Base-by-base conservation (phyloP, 2,888 invertebrate genomes). In the Eupithecia insigniata region DNA sequence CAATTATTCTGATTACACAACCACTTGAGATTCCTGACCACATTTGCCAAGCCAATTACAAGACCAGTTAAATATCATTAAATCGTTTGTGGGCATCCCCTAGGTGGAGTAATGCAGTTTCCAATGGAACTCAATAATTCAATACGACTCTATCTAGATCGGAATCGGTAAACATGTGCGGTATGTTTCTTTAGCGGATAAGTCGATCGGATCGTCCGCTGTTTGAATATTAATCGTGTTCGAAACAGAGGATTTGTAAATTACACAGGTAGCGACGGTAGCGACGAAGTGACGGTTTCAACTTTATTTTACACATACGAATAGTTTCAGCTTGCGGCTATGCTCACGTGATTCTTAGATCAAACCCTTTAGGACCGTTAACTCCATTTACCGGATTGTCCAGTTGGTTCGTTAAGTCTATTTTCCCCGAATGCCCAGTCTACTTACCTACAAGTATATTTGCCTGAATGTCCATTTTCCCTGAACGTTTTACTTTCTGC, bases 101-200 rank as follows among this genome's bases (percentile, higher is more conserved):
- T 67, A 67, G 69, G 71, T 70, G 70, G 79, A 78, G 78, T 79
- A 84, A 84, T 82, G 81, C 81, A 81, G 79, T 81, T 81, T 79
- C 74, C 72, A 70, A 75, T 79, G 78, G 72, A 71, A 80, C 79
- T 85, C 73, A 85, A 85, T 86, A 80, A 85, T 87, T 85, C 83
- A 83, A 76, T 8, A 70, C 75, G 74, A 72, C 66, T 78, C 74
- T 73, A 77, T 72, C 62, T n/a, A 16, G 66, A 30, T 34, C 39
- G 71, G 67, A 69, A 70, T 72, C 65, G 46, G 72, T 60, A 14
- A 71, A 62, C 70, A 69, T n/a, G 58, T 65, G 36, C 7, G 16
- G 39, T 39, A 28, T 43, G 65, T 39, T 26, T 65, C 39, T 65
- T 18, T 18, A 65, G 65, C 65, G 65, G 65, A 65, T 26, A 26